A percentile compares a stretch with the other conserved stretches of the same genome.
Evolutionary conservation across 2,797 vertebrate species (phyloP).

Genomic region (Pteropus rufus): DNA sequence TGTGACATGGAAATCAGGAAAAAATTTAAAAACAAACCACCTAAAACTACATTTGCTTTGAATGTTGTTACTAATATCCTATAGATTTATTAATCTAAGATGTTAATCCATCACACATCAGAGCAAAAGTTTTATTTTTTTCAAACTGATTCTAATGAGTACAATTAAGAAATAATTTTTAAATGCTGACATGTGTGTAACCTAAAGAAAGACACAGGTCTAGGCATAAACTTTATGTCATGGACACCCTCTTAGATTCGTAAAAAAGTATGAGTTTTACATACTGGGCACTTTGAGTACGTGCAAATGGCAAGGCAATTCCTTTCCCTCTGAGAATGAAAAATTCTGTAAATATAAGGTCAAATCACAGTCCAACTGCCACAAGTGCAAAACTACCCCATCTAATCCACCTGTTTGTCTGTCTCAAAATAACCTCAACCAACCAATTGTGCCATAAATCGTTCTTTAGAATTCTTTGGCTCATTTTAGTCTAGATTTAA

Average conservation of each 20-base stretch:
- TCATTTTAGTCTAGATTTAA: conserved; percentile 19
- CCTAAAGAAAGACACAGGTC: neutral
- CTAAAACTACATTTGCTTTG: neutral
- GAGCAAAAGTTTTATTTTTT: neutral
- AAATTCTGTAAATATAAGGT: neutral
- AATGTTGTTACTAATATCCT: neutral
- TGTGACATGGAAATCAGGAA: neutral
- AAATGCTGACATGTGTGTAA: neutral
- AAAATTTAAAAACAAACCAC: neutral
- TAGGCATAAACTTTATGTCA: neutral
- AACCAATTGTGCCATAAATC: neutral
- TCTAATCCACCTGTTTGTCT: neutral
- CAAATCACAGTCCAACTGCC: neutral
- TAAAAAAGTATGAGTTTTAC: neutral
- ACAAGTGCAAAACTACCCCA: neutral
- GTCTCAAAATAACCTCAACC: neutral
- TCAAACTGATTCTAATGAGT: neutral
- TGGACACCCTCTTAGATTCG: neutral
- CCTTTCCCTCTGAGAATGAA: neutral
- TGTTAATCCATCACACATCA: neutral
- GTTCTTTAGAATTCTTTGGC: conserved; percentile 22
- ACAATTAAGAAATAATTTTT: neutral
- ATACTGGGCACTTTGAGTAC: neutral
- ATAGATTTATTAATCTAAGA: neutral
- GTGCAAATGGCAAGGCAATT: neutral